Evolutionary conservation across 2,797 vertebrate genomes (phyloP), one percentile per base, ranked within the genome.

Genomic region (Bovichtus variegatus): DNA sequence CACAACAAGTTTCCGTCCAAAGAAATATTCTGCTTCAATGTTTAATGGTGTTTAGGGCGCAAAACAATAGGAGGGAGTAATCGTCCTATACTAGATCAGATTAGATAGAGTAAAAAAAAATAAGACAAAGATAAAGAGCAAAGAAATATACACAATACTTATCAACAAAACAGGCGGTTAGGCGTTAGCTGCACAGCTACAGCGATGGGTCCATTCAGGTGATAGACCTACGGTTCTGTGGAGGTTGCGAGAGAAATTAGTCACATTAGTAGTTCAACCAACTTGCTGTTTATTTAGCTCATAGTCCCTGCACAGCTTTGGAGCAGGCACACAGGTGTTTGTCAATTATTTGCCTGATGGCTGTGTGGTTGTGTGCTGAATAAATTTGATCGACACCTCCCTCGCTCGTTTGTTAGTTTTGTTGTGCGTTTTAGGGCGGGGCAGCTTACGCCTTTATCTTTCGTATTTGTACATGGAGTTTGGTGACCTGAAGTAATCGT

Each of bases 401-500:
- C 19, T 49, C 7, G 12, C 46, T 55, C 0, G 1, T 62, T 61
- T 66, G 46, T 59, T 38, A 31, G 46, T 60, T 71, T 53, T 41
- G 69, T 50, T 38, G 36, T 58, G 58, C 50, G 31, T 69, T 64
- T 38, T n/a, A 2, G 40, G 49, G 61, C 16, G 19, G 38, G 41
- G 7, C 50, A 23, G 34, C 9, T 43, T 49, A 19, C 11, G 27
- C 43, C 21, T 74, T 50, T 36, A 41, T 43, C 16, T 40, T 16
- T 46, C 9, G 40, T 25, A 9, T 66, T 43, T 57, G 6, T 55
- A 27, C 13, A 18, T 16, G 6, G 16, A 9, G 50, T 53, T 50
- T 9, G 8, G 38, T 49, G 13, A 69, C 36, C 29, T 51, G 16
- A 15, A 40, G 27, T 25, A 40, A 73, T 49, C n/a, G 23, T 27